Conservation (phyloP, 2,113 vertebrate genomes). For the Platichthys flesus region DNA sequence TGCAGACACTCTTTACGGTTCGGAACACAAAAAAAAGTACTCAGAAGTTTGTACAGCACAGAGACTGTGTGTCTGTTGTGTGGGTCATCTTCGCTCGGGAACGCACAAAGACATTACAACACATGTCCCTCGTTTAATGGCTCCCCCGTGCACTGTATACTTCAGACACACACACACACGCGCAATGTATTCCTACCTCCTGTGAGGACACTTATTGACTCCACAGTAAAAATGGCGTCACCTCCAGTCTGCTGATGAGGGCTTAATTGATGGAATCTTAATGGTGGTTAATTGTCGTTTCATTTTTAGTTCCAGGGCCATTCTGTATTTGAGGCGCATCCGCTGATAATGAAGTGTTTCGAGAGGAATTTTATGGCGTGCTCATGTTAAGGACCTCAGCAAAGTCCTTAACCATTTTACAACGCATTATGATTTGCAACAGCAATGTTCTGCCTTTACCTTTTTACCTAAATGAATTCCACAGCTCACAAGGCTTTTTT, state of each 20-base stretch:
- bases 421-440: constrained; percentile 37
- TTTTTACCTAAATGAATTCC: constrained; percentile 12
- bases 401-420: constrained; percentile 49
- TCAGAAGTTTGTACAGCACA: neutral
- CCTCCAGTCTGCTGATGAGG: constrained; percentile 22
- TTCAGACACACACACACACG: constrained; percentile 25
- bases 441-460: neutral
- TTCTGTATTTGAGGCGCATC: constrained; percentile 30
- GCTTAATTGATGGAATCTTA: constrained; percentile 58
- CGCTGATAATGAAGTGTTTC: constrained; percentile 31
- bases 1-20: constrained; percentile 23
- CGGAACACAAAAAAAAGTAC: constrained; percentile 4
- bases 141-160: constrained; percentile 58
- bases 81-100: constrained; percentile 8
- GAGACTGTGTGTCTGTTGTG: constrained; percentile 1
- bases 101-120: constrained; percentile 30
- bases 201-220: constrained; percentile 56
- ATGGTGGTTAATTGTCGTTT: constrained; percentile 52
- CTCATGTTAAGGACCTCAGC: constrained; percentile 43
- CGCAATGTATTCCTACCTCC: constrained; percentile 24
- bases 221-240: constrained; percentile 59
- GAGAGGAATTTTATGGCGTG: neutral
- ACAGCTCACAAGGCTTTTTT: constrained; percentile 12
- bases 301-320: constrained; percentile 34
- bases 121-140: constrained; percentile 32